These are phyloP conservation scores for Eudyptes chrysolophus DNA, from an alignment of 2,113 vertebrate genomes.

Conservation along the genomic window DNA sequence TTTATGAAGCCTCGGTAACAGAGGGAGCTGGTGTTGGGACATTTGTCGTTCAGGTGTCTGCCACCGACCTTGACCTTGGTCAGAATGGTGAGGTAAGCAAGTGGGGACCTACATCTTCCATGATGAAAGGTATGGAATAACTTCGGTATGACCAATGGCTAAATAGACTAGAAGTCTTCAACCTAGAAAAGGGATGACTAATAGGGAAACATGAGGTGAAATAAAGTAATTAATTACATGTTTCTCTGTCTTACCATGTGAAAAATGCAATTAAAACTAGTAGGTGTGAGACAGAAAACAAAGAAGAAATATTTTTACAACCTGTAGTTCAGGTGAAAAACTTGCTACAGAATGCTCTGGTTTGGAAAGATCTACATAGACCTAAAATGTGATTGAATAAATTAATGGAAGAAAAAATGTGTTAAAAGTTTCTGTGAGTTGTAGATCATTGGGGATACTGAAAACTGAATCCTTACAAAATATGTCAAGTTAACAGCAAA, in stretches of 20 bases:
- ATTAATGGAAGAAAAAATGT: neutral
- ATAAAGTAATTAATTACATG: neutral
- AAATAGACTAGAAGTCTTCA: neutral
- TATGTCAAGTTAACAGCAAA: neutral
- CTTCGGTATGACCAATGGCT: neutral
- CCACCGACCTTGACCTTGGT: conserved; percentile 84
- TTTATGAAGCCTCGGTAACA: conserved; percentile 86
- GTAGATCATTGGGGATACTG: neutral
- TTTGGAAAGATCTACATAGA: neutral
- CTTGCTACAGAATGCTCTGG: neutral
- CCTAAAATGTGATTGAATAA: neutral
- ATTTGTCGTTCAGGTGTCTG: conserved; percentile 84
- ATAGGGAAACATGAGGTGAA: neutral
- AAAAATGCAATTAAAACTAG: neutral
- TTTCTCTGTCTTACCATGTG: neutral
- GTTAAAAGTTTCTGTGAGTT: neutral
- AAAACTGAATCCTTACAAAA: neutral
- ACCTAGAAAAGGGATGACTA: neutral
- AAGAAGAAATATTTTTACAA: neutral
- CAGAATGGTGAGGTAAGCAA: conserved; percentile 84
- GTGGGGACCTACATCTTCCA: neutral
- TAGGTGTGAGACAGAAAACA: neutral
- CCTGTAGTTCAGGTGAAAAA: neutral
- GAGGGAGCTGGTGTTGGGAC: conserved; percentile 83
- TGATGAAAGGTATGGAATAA: neutral